Conservation (phyloP, 1,140 invertebrate species). For the Drosophila busckii region DNA sequence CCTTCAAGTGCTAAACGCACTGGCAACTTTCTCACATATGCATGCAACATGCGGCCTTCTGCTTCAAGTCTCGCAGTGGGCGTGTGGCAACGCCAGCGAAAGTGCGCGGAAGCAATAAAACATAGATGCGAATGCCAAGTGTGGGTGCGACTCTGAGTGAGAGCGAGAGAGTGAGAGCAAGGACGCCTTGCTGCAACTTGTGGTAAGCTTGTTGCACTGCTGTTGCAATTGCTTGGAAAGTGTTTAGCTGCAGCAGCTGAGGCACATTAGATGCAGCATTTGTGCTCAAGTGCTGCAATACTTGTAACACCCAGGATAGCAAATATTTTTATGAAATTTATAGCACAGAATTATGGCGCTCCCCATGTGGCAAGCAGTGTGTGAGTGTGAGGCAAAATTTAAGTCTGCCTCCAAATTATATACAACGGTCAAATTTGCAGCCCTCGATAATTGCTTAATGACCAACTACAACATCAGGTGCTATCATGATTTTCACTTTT, state of each 20-base stretch:
- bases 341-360: no score
- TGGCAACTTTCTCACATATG: constrained; percentile 66
- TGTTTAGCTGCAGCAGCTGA: constrained; percentile 34
- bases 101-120: constrained; percentile 75
- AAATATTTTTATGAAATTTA: constrained; percentile 45
- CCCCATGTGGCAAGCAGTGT: no score
- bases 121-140: constrained; percentile 33
- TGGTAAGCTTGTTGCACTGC: constrained; percentile 57
- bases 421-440: no score
- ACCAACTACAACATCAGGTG: constrained; percentile 58
- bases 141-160: not conserved
- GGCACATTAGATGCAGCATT: constrained; percentile 56
- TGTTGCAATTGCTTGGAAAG: constrained; percentile 63
- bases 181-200: constrained; percentile 26
- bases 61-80: constrained; percentile 9
- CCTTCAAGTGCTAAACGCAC: constrained; percentile 58
- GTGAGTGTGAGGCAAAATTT: constrained; percentile 3
- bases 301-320: constrained; percentile 51
- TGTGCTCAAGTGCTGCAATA: constrained; percentile 67
- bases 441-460: constrained; percentile 56
- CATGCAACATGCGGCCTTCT: constrained; percentile 42
- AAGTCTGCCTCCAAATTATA: no score
- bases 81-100: constrained; percentile 39
- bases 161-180: not conserved
- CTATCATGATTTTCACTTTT: constrained; percentile 53